Percentiles rank a stretch among this genome's conserved stretches.
phyloP scores from a whole-genome alignment of 2,797 vertebrate genomes.

The Stomatorhinus walkeri region DNA sequence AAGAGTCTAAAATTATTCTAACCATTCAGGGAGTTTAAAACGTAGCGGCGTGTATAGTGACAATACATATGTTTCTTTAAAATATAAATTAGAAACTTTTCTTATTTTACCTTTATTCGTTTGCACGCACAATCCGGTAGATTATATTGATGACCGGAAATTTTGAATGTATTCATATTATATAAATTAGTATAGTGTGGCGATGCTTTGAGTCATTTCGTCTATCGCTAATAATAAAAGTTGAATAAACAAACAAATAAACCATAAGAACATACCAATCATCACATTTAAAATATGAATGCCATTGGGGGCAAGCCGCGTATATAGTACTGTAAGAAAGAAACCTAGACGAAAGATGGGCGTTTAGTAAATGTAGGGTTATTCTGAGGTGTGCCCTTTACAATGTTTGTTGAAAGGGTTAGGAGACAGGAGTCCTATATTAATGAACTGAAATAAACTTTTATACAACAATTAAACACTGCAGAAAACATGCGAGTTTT shows the following conservation, averaged over 20 bases:
- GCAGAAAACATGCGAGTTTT: not conserved
- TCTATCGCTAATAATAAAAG: not conserved
- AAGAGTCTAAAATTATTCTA: not conserved
- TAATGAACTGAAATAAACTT: not conserved
- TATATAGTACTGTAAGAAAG: not conserved
- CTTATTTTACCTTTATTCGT: not conserved
- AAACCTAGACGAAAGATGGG: not conserved
- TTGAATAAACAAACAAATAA: not conserved
- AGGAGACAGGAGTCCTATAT: not conserved
- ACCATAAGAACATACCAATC: not conserved
- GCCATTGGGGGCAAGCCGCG: not conserved
- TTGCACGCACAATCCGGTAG: not conserved
- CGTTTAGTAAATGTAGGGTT: not conserved
- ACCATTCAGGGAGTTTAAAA: not conserved
- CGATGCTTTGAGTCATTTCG: not conserved
- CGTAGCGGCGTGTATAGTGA: not conserved
- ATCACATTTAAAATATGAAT: not conserved
- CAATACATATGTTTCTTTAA: not conserved
- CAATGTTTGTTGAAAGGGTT: constrained; percentile 14
- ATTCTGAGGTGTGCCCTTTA: not conserved
- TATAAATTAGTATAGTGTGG: not conserved
- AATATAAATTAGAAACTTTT: not conserved
- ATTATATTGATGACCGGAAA: not conserved
- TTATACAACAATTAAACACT: not conserved
- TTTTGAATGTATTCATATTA: not conserved